These are phyloP conservation scores for Galago senegalensis DNA, from an alignment of 2,797 vertebrate genomes.

Conservation along the genomic window DNA sequence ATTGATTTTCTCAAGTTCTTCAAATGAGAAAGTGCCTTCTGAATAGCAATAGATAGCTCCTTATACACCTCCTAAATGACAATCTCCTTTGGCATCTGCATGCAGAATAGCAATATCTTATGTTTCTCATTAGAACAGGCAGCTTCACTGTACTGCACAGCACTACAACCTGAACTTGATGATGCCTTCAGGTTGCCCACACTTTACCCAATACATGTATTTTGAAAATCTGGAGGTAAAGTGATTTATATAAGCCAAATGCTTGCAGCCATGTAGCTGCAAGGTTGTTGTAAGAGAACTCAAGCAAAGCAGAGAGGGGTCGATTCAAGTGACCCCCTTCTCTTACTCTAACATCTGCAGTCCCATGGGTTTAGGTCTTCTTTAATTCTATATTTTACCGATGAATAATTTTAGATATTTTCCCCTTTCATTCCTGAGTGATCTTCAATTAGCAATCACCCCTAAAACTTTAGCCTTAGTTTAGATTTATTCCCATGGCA, in stretches of 20 bases:
- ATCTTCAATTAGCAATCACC: slow-evolving; percentile 15
- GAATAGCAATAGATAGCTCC: slow-evolving; percentile 71
- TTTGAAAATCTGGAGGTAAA: not conserved
- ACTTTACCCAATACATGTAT: not conserved
- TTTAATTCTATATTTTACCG: slow-evolving; percentile 11
- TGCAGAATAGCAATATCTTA: slow-evolving; percentile 46
- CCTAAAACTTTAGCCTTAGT: not conserved
- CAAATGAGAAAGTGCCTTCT: slow-evolving; percentile 73
- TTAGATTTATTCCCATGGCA: not conserved
- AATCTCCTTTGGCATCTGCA: slow-evolving; percentile 17
- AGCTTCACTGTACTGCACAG: not conserved
- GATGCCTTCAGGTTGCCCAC: not conserved
- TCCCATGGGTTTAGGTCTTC: not conserved
- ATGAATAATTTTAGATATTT: slow-evolving; percentile 51
- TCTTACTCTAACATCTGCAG: not conserved
- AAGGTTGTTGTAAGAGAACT: not conserved
- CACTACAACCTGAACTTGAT: not conserved
- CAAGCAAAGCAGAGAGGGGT: not conserved
- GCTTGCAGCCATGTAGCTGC: not conserved
- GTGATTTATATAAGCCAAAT: slow-evolving; percentile 34
- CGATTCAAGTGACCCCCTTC: not conserved
- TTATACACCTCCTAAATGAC: slow-evolving; percentile 52
- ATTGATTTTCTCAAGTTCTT: slow-evolving; percentile 78
- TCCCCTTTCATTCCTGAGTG: slow-evolving; percentile 34
- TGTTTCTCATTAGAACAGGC: slow-evolving; percentile 4